Conservation (phyloP, 2,797 vertebrate species). For the Anguilla obscura region DNA sequence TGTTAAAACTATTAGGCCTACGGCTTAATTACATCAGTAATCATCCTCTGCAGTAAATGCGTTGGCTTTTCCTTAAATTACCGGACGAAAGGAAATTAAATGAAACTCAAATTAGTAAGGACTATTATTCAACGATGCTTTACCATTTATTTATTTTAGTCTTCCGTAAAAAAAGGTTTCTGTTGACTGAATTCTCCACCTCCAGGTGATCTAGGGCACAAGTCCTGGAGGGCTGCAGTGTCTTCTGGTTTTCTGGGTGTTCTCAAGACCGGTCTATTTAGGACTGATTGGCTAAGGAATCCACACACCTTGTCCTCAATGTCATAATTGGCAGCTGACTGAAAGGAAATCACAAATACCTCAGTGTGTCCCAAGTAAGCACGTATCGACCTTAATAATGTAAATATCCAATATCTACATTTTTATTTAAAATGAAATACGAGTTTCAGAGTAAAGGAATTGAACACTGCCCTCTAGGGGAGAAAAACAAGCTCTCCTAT, state of each 20-base stretch:
- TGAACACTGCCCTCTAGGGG: constrained; percentile 14
- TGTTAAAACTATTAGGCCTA: not conserved
- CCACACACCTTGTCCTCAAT: too few relatives aligned
- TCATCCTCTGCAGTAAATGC: not conserved
- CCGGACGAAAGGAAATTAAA: too few relatives aligned
- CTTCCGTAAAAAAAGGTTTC: too few relatives aligned
- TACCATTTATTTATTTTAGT: not conserved
- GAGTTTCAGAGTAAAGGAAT: not conserved
- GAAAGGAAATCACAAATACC: not conserved
- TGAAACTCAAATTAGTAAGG: not conserved
- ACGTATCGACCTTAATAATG: not conserved
- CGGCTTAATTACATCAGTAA: not conserved
- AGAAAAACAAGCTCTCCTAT: not conserved
- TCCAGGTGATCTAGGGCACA: not conserved
- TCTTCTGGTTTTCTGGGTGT: too few relatives aligned
- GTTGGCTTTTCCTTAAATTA: too few relatives aligned
- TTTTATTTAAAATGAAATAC: not conserved
- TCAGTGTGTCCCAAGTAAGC: not conserved
- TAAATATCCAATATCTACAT: not conserved
- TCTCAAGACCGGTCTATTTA: too few relatives aligned
- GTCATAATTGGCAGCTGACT: too few relatives aligned
- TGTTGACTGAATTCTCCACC: not conserved
- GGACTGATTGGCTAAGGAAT: too few relatives aligned
- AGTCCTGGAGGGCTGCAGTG: too few relatives aligned
- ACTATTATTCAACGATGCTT: not conserved